Conservation (phyloP, 2,113 vertebrate species). For the Panthera uncia region DNA sequence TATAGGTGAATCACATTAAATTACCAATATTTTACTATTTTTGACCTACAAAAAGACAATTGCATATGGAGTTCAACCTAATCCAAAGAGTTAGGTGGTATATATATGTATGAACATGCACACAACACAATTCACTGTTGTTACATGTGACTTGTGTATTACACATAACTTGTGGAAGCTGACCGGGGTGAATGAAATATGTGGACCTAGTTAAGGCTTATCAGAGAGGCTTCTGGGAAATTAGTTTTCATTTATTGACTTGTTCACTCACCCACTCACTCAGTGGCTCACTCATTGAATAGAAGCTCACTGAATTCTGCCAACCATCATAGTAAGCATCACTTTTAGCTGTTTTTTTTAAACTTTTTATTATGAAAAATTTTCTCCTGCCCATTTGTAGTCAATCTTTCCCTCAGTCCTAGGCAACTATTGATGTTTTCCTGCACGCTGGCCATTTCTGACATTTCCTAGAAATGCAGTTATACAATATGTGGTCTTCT, state of each 20-base stretch:
- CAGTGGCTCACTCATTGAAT: not conserved
- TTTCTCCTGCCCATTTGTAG: not conserved
- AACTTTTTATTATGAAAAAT: not conserved
- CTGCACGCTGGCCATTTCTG: not conserved
- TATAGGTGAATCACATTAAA: not conserved
- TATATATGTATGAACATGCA: not conserved
- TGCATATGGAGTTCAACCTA: not conserved
- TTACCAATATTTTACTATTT: not conserved
- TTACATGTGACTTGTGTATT: not conserved
- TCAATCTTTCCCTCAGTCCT: not conserved
- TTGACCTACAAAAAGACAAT: not conserved
- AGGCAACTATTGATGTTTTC: not conserved
- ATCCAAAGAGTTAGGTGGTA: not conserved
- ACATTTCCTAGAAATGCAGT: slow-evolving; percentile 3
- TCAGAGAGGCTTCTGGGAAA: slow-evolving; percentile 34
- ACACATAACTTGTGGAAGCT: not conserved
- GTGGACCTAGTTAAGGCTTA: not conserved
- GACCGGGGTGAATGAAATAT: not conserved
- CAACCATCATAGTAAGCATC: slow-evolving; percentile 30
- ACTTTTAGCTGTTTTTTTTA: not conserved
- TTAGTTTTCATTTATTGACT: slow-evolving; percentile 19
- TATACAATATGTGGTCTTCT: not conserved
- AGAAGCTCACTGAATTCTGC: slow-evolving; percentile 43
- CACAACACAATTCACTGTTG: not conserved
- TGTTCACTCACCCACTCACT: not conserved